phyloP scores from a whole-genome alignment of 2,888 invertebrate genomes.

The Nomada ruficornis region DNA sequence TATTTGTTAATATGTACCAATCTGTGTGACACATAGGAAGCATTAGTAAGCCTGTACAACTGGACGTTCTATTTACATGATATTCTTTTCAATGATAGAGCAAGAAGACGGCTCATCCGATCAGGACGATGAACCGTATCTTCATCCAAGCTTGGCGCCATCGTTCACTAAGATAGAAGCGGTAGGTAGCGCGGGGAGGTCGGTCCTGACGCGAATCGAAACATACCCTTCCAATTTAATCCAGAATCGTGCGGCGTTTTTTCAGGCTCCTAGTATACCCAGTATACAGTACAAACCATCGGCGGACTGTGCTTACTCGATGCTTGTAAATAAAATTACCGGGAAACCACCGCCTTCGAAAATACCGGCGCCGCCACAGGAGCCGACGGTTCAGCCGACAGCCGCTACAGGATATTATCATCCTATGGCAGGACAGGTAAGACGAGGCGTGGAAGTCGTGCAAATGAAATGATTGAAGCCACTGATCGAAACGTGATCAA shows the following conservation, averaged over 20 bases:
- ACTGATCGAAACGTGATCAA: neutral
- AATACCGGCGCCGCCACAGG: constrained; percentile 70
- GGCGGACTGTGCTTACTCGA: constrained; percentile 94
- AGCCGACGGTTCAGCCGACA: constrained; percentile 71
- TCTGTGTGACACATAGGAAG: constrained; percentile 56
- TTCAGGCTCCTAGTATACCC: constrained; percentile 87
- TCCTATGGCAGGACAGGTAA: constrained; percentile 76
- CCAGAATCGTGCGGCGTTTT: no score
- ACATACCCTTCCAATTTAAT: neutral
- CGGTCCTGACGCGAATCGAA: no score
- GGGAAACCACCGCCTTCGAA: constrained; percentile 85
- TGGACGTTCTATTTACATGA: constrained; percentile 30
- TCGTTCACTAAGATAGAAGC: constrained; percentile 87
- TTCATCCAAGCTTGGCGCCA: constrained; percentile 92
- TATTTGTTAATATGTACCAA: constrained; percentile 63
- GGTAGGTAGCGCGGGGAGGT: constrained; percentile 80
- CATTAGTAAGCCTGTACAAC: constrained; percentile 33
- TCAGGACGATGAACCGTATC: constrained; percentile 88
- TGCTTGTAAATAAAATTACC: constrained; percentile 94
- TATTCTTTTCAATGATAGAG: constrained; percentile 74
- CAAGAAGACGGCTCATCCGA: constrained; percentile 84
- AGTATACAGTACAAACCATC: constrained; percentile 92
- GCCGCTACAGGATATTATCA: constrained; percentile 77
- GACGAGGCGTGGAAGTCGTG: neutral
- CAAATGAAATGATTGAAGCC: no score